Conservation (phyloP, 2,797 vertebrate genomes). For the Remorina albescens region DNA sequence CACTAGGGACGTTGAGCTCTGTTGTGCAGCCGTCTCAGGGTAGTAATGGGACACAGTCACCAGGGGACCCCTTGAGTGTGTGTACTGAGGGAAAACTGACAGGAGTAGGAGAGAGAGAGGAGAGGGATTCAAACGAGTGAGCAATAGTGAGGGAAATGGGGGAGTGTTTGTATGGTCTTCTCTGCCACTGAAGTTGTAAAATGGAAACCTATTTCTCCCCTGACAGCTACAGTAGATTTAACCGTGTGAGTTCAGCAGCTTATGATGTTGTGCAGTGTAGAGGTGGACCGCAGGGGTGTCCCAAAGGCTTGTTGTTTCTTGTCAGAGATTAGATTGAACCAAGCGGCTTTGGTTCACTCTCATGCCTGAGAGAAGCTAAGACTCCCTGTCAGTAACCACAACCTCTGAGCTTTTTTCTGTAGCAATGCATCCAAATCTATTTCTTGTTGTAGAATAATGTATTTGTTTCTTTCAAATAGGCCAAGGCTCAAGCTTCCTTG, state of each 20-base stretch:
- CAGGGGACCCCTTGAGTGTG: constrained; percentile 58
- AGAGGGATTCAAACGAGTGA: constrained; percentile 70
- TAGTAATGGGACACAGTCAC: constrained; percentile 78
- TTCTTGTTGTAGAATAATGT: constrained; percentile 55
- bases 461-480: constrained; percentile 60
- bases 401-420: constrained; percentile 67
- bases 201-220: constrained; percentile 78
- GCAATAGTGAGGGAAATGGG: constrained; percentile 69
- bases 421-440: constrained; percentile 51
- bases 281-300: constrained; percentile 72
- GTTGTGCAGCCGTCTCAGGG: constrained; percentile 72
- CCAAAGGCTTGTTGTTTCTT: constrained; percentile 84
- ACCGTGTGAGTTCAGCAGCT: constrained; percentile 70
- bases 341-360: constrained; percentile 74
- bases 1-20: constrained; percentile 54
- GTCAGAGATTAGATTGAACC: constrained; percentile 89
- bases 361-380: constrained; percentile 71
- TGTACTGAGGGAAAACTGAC: constrained; percentile 74
- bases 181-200: constrained; percentile 78
- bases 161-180: constrained; percentile 66
- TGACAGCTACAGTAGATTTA: constrained; percentile 76
- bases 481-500: constrained; percentile 25
- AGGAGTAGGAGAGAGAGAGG: constrained; percentile 57
- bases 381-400: constrained; percentile 68
- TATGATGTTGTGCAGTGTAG: constrained; percentile 78